These are phyloP conservation scores for Corythucha ciliata DNA, from an alignment of 2,888 invertebrate species.

Conservation along the genomic window DNA sequence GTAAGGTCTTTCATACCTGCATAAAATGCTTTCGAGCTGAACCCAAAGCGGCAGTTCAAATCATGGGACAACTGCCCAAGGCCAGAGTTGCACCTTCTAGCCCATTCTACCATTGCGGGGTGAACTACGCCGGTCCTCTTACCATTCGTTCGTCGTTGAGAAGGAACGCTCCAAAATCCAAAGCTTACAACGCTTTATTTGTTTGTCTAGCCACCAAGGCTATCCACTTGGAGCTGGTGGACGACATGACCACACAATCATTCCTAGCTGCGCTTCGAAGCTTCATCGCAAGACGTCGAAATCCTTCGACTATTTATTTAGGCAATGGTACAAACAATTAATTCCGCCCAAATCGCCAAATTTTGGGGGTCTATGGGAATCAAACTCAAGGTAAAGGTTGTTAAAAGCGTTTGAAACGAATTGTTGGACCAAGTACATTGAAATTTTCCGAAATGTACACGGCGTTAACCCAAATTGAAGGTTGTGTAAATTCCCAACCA, in stretches of 20 bases:
- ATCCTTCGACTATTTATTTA: too few species aligned
- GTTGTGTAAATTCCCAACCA: not conserved
- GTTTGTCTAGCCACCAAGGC: slow-evolving; percentile 36
- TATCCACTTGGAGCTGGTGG: slow-evolving; percentile 34
- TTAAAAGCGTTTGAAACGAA: too few species aligned
- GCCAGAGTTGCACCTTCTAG: slow-evolving; percentile 30
- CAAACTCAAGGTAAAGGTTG: too few species aligned
- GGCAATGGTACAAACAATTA: too few species aligned
- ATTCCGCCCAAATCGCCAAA: slow-evolving; percentile 17
- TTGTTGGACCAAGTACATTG: too few species aligned
- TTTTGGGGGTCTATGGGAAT: slow-evolving; percentile 1
- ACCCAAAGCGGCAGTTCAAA: slow-evolving; percentile 22
- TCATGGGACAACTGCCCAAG: slow-evolving; percentile 36
- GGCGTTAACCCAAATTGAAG: slow-evolving; percentile 1
- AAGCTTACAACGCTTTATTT: slow-evolving; percentile 31
- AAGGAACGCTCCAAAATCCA: slow-evolving; percentile 16
- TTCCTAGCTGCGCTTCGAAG: slow-evolving; percentile 33
- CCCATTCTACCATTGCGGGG: slow-evolving; percentile 33
- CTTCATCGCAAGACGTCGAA: slow-evolving; percentile 34
- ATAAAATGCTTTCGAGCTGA: slow-evolving; percentile 25
- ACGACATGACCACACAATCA: slow-evolving; percentile 29
- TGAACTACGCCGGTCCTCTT: slow-evolving; percentile 36
- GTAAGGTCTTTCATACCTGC: slow-evolving; percentile 16
- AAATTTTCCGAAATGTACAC: not conserved
- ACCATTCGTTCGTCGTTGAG: not conserved